Evolutionary conservation across 2,797 vertebrate species (phyloP).

Genomic region (Coregonus ussuriensis): DNA sequence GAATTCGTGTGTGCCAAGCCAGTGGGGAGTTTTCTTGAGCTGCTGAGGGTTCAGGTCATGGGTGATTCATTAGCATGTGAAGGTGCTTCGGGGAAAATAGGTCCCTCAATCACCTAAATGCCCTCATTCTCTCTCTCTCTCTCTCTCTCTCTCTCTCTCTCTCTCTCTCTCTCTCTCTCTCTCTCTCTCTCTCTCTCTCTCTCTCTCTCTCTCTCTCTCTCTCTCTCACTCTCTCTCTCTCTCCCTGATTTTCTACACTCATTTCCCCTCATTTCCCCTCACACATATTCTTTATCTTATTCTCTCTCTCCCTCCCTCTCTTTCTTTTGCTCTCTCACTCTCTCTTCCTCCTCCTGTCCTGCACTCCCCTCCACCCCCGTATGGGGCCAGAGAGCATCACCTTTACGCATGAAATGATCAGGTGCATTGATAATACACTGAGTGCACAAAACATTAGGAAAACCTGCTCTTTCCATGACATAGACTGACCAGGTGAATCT

Average conservation of each 20-base stretch:
- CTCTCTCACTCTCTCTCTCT: not conserved
- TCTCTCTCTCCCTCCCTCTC: not conserved
- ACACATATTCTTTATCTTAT: not conserved
- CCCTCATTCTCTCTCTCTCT: not conserved
- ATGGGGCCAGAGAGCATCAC: not conserved
- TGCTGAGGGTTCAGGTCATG: too few species aligned
- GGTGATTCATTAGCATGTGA: not conserved
- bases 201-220: not conserved
- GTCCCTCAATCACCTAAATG: too few species aligned
- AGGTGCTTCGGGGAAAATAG: not conserved
- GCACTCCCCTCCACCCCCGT: slow-evolving; percentile 10
- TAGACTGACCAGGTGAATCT: too few species aligned
- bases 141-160: not conserved
- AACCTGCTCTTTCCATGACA: too few species aligned
- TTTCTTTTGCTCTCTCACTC: slow-evolving; percentile 10
- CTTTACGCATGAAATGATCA: too few species aligned
- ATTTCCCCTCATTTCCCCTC: not conserved
- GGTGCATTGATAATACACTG: too few species aligned
- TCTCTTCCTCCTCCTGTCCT: slow-evolving; percentile 14
- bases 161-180: not conserved
- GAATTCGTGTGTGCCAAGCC: too few species aligned
- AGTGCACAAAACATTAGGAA: too few species aligned
- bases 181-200: not conserved
- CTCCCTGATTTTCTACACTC: not conserved
- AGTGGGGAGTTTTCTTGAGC: too few species aligned